Evolutionary conservation across 2,797 vertebrate genomes (phyloP), one percentile per base, ranked within the genome.

Genomic region (Syngnathus rostellatus): DNA sequence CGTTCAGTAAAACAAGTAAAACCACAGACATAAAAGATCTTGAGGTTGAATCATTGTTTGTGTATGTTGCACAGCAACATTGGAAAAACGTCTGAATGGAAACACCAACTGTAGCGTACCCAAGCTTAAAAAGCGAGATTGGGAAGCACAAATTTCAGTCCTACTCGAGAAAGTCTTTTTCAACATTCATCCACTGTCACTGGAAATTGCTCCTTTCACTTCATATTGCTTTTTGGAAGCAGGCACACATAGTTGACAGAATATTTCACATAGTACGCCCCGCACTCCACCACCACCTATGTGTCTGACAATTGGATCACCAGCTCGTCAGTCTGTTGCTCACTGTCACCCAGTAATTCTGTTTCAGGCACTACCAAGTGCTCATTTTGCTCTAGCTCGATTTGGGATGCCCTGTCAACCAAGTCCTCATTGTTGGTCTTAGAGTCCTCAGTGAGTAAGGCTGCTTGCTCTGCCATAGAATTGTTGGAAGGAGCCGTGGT

Each of bases 401-500:
- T 91, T 78, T 94, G 93, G 65, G 90, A 87, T 0, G 77, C 78
- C 0, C 92, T 86, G 68, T 95, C 94, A 0, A 78, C 77, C 68
- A 76, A 69, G 46, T 85, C 71, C 37, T 94, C 93, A 0, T 89
- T 86, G 37, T 92, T 92, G 0, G 86, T 70, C 46, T 86, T 90
- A 66, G 74, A 74, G 70, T 85, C 81, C 7, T 90, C 94, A 0
- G 86, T 86, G 5, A 96, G 89, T 66, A 94, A 84, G 64, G 91
- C 92, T 0, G 91, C 92, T 66, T 93, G 88, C 73, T 99, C 96
- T 0, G 92, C 91, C 78, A 87, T 90, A 0, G 94, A 97, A 0
- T 91, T 85, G 51, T 93, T 98, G 78, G 95, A 98, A 10, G 94
- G 95, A 0, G 93, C 93, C 0, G 94, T 98, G 81, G 95, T 98